Evolutionary conservation across 2,888 invertebrate genomes (phyloP).

Genomic region (Ceratothoa steindachneri): DNA sequence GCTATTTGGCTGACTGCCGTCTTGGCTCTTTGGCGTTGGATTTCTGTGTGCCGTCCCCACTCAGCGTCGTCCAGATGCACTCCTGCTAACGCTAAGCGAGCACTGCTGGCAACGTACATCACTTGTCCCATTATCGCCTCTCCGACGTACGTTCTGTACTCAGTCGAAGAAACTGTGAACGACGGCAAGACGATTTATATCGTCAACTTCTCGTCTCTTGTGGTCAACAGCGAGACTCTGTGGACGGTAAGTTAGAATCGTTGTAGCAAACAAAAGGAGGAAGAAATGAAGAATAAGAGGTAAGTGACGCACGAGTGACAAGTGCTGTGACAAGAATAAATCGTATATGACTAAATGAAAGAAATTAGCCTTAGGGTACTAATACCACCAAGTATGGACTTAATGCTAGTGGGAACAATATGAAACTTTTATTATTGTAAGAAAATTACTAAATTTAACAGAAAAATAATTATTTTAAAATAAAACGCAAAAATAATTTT

Average conservation of each 20-base stretch:
- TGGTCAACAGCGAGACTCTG: background rate
- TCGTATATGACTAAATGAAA: too few relatives aligned
- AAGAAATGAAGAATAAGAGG: too few relatives aligned
- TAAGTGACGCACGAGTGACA: too few relatives aligned
- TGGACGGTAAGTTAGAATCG: background rate
- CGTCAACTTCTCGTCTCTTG: conserved; percentile 63
- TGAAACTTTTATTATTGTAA: too few relatives aligned
- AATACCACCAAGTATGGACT: too few relatives aligned
- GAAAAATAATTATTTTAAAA: too few relatives aligned
- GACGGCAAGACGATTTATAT: conserved; percentile 57
- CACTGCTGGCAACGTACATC: conserved; percentile 67
- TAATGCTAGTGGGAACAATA: too few relatives aligned
- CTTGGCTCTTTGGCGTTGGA: conserved; percentile 85
- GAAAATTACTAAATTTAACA: too few relatives aligned
- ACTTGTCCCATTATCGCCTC: conserved; percentile 44
- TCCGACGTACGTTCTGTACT: conserved; percentile 39
- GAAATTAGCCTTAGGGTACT: too few relatives aligned
- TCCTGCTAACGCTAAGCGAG: conserved; percentile 68
- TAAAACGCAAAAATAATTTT: too few relatives aligned
- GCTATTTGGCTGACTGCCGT: conserved; percentile 90
- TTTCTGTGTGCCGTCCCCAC: conserved; percentile 77
- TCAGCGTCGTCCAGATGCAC: conserved; percentile 76
- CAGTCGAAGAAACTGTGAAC: conserved; percentile 22
- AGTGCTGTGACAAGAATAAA: too few relatives aligned
- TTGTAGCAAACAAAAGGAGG: too few relatives aligned